Evolutionary conservation across 2,888 invertebrate species (phyloP).

Genomic region (Cerceris ruficornis): DNA sequence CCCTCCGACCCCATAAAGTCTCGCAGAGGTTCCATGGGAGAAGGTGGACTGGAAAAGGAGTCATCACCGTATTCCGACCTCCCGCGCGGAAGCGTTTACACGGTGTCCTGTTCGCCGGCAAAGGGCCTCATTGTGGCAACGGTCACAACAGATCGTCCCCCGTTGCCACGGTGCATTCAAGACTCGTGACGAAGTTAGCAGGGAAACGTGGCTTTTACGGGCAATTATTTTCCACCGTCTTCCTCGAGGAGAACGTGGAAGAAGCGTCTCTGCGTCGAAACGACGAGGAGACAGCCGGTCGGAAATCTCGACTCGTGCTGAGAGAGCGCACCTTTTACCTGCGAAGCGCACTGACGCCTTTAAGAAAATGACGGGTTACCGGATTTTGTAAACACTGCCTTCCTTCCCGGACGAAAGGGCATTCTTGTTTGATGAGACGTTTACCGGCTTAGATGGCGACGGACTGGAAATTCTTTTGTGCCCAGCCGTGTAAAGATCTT

Average conservation of each 20-base stretch:
- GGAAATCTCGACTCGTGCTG: conserved; percentile 49
- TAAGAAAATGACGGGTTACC: conserved; percentile 15
- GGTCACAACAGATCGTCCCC: conserved; percentile 75
- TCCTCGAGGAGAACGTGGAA: conserved; percentile 5
- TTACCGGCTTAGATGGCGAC: conserved; percentile 22
- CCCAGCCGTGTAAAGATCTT: too few relatives aligned
- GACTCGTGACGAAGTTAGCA: conserved; percentile 55
- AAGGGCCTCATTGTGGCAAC: conserved; percentile 73
- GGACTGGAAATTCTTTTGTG: too few relatives aligned
- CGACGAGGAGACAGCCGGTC: neutral
- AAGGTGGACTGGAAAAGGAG: conserved; percentile 56
- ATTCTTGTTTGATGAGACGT: conserved; percentile 42
- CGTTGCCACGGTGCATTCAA: conserved; percentile 68
- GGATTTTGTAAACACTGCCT: conserved; percentile 48
- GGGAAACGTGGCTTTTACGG: conserved; percentile 70
- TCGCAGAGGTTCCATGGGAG: conserved; percentile 42
- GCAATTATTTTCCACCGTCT: conserved; percentile 71
- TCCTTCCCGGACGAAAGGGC: neutral
- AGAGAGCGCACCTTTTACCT: conserved; percentile 50
- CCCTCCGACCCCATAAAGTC: conserved; percentile 21
- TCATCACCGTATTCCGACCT: conserved; percentile 56
- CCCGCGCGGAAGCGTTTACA: conserved; percentile 64
- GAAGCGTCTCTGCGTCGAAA: too few relatives aligned
- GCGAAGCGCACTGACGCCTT: conserved; percentile 11
- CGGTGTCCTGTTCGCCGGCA: conserved; percentile 54